Evolutionary conservation across 64 coral and sea anemone genomes (phyloP).

Genomic region (Hydrozoanthus tunicans): DNA sequence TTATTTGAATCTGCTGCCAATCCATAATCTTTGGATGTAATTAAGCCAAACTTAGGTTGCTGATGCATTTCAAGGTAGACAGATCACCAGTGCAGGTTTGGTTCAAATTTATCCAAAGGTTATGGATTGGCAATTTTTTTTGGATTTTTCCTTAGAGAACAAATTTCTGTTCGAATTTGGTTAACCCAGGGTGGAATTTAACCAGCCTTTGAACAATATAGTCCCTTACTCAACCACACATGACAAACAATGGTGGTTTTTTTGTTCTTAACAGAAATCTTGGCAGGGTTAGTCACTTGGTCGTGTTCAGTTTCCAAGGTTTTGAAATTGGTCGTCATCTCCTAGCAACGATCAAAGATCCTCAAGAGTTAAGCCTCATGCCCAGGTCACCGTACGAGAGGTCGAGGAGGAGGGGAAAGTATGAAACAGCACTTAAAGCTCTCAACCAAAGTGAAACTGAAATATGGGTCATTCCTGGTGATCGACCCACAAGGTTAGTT

Average conservation of each 20-base stretch:
- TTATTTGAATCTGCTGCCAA: too few species aligned
- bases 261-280: constrained; percentile 60
- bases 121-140: too few species aligned
- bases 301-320: constrained; percentile 80
- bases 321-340: constrained; percentile 90
- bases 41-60: too few species aligned
- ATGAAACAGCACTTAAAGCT: constrained; percentile 43
- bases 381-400: constrained; percentile 71
- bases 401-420: constrained; percentile 33
- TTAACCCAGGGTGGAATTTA: too few species aligned
- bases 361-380: constrained; percentile 43
- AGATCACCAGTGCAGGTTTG: too few species aligned
- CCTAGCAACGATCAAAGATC: constrained; percentile 57
- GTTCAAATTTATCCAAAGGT: too few species aligned
- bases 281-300: constrained; percentile 80
- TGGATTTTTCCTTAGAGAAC: too few species aligned
- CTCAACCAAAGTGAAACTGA: constrained; percentile 46
- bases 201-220: too few species aligned
- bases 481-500: constrained; percentile 59
- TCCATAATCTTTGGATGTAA: too few species aligned
- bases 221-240: too few species aligned
- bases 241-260: neutral
- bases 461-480: constrained; percentile 90
- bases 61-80: too few species aligned
- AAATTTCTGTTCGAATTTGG: too few species aligned